These are phyloP conservation scores for Achlya flavicornis DNA, from an alignment of 2,888 invertebrate genomes.

Conservation along the genomic window DNA sequence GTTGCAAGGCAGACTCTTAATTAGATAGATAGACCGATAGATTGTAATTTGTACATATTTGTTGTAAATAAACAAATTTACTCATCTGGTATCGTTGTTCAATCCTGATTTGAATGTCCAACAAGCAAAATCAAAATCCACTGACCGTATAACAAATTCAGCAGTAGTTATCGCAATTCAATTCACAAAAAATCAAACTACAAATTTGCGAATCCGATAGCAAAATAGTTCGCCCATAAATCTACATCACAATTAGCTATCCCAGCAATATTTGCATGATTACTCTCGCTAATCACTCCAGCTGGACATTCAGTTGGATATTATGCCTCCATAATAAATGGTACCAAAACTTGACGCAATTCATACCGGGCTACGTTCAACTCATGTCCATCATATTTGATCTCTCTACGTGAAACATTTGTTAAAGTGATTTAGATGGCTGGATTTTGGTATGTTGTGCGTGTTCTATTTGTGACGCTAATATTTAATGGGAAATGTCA, in stretches of 20 bases:
- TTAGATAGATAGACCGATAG: no score
- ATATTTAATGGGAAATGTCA: no score
- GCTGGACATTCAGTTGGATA: conserved; percentile 26
- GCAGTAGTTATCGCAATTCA: background rate
- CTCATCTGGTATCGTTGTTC: background rate
- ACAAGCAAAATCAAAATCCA: background rate
- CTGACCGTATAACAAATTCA: background rate
- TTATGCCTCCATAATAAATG: conserved; percentile 34
- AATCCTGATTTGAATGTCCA: background rate
- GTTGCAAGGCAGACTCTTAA: no score
- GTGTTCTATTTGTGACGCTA: no score
- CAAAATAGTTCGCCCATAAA: conserved; percentile 29
- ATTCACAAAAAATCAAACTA: conserved; percentile 4
- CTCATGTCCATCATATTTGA: conserved; percentile 9
- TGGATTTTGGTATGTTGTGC: background rate
- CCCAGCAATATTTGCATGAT: conserved; percentile 44
- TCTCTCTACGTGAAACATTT: background rate
- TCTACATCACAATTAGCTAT: conserved; percentile 39
- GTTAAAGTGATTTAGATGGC: background rate
- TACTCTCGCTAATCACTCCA: conserved; percentile 43
- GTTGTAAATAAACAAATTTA: no score
- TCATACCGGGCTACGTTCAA: background rate
- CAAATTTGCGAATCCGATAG: background rate
- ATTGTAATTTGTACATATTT: no score
- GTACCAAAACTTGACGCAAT: conserved; percentile 25